Evolutionary conservation across 1,140 invertebrate species (phyloP).

Genomic region (Zaprionus vittiger): DNA sequence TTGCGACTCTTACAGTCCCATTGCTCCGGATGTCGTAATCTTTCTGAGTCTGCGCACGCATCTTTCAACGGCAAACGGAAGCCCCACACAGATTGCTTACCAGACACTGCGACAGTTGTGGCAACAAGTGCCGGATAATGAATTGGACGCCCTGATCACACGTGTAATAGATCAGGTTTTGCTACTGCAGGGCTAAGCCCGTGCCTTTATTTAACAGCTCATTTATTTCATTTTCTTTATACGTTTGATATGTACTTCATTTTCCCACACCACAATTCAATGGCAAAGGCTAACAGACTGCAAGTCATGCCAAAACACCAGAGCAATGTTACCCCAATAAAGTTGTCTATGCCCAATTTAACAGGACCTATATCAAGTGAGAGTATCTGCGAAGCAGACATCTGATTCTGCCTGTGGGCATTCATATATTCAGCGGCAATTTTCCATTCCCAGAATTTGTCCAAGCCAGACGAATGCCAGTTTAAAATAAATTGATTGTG

Average conservation of each 20-base stretch:
- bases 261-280: conserved; percentile 45
- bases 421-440: conserved; percentile 68
- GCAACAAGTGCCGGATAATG: conserved; percentile 52
- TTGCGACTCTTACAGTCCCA: conserved; percentile 69
- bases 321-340: conserved; percentile 64
- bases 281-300: conserved; percentile 58
- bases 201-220: neutral
- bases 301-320: conserved; percentile 71
- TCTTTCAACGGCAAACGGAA: neutral
- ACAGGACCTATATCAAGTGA: conserved; percentile 70
- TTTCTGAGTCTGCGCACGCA: conserved; percentile 63
- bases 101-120: conserved; percentile 63
- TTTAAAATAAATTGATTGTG: conserved; percentile 63
- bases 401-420: conserved; percentile 66
- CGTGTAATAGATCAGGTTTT: conserved; percentile 75
- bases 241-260: neutral
- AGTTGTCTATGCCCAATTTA: conserved; percentile 67
- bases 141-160: conserved; percentile 69
- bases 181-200: conserved; percentile 23
- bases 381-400: conserved; percentile 54
- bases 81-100: conserved; percentile 39
- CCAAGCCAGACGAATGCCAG: conserved; percentile 74
- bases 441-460: conserved; percentile 79
- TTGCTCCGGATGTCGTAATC: conserved; percentile 66
- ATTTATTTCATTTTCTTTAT: neutral